Percentiles rank a stretch among this genome's conserved stretches.
Conservation (phyloP, 2,888 invertebrate species). For the Acanthosoma haemorrhoidale region DNA sequence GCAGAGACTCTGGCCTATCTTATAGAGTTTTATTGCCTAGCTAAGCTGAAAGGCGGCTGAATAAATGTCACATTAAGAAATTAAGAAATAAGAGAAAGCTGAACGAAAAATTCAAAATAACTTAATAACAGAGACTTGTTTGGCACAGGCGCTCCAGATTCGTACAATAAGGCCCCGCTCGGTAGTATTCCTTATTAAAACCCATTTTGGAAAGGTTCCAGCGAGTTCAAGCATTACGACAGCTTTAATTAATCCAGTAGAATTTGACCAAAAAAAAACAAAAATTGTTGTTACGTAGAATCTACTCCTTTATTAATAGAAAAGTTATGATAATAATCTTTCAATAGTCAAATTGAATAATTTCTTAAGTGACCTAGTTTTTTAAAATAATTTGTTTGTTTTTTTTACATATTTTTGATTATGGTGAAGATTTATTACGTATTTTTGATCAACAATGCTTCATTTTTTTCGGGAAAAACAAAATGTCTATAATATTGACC, state of each 20-base stretch:
- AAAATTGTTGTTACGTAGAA: too few relatives aligned
- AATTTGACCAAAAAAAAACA: too few relatives aligned
- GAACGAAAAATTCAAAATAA: background rate
- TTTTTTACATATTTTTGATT: too few relatives aligned
- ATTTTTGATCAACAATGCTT: too few relatives aligned
- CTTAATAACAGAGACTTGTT: constrained; percentile 7
- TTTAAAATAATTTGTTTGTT: too few relatives aligned
- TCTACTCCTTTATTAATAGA: too few relatives aligned
- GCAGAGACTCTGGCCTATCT: background rate
- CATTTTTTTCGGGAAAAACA: too few relatives aligned
- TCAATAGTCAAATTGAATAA: too few relatives aligned
- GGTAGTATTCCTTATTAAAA: background rate
- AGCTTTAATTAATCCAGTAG: background rate
- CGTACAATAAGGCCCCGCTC: background rate
- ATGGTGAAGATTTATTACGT: too few relatives aligned
- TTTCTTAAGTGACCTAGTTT: too few relatives aligned
- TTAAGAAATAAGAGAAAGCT: constrained; percentile 12
- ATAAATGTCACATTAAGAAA: constrained; percentile 6
- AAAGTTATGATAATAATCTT: too few relatives aligned
- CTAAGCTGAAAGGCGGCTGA: background rate
- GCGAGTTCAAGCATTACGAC: background rate
- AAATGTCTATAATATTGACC: too few relatives aligned
- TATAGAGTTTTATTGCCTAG: background rate
- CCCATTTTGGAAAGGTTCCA: background rate
- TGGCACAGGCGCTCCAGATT: background rate